These are phyloP conservation scores for Mythimna pallens DNA, from an alignment of 2,888 invertebrate genomes.

Conservation along the genomic window DNA sequence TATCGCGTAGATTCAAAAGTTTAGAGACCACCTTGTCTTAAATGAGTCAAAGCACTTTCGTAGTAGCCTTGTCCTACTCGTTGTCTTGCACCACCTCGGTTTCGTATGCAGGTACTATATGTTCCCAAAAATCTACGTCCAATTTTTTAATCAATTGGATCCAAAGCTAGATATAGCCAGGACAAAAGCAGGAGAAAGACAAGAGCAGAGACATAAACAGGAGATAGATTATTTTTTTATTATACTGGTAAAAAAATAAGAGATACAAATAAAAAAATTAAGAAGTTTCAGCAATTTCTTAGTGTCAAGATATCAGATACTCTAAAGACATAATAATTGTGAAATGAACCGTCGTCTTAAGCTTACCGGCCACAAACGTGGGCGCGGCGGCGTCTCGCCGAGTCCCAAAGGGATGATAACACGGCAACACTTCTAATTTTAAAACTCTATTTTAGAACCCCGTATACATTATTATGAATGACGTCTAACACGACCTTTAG, in stretches of 20 bases:
- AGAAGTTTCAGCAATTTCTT: neutral
- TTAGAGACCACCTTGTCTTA: neutral
- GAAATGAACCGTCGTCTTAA: slow-evolving; percentile 54
- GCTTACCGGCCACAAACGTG: slow-evolving; percentile 39
- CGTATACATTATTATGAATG: slow-evolving; percentile 24
- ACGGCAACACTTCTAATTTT: slow-evolving; percentile 45
- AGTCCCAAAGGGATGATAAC: slow-evolving; percentile 26
- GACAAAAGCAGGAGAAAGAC: too few relatives aligned
- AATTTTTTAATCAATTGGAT: neutral
- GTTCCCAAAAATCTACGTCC: too few relatives aligned
- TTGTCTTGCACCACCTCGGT: neutral
- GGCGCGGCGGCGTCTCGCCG: slow-evolving; percentile 56
- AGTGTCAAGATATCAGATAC: slow-evolving; percentile 37
- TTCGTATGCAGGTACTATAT: neutral
- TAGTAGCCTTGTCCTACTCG: neutral
- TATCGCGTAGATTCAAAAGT: neutral
- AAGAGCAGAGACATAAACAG: neutral
- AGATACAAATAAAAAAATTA: too few relatives aligned
- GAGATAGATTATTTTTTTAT: neutral
- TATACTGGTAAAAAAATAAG: neutral
- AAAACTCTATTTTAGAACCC: slow-evolving; percentile 34
- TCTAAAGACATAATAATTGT: slow-evolving; percentile 51
- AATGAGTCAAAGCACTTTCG: neutral
- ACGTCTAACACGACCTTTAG: slow-evolving; percentile 32
- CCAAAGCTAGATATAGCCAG: too few relatives aligned